These are phyloP conservation scores for Ceratoteleas bidentatus DNA, from an alignment of 1,140 invertebrate genomes.

Conservation along the genomic window DNA sequence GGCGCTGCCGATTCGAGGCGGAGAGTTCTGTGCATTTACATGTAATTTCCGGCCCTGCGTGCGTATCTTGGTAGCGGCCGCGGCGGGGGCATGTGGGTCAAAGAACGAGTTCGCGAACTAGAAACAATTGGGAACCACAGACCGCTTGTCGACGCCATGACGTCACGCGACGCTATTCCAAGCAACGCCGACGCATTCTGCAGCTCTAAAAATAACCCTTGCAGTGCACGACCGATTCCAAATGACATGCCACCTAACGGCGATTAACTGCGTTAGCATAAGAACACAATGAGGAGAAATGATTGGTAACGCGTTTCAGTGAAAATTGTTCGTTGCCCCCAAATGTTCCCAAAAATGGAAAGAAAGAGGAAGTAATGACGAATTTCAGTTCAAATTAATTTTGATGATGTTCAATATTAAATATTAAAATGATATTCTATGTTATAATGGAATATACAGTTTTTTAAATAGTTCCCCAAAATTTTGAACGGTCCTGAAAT, in stretches of 20 bases:
- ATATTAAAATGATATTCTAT: too few species aligned
- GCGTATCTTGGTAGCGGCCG: constrained; percentile 61
- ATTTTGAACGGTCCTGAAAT: too few species aligned
- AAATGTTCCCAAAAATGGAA: too few species aligned
- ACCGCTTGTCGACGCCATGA: constrained; percentile 72
- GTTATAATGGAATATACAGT: too few species aligned
- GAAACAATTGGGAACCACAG: constrained; percentile 72
- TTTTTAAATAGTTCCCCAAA: too few species aligned
- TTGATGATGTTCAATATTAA: too few species aligned
- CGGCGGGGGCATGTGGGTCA: constrained; percentile 71
- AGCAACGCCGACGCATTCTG: constrained; percentile 69
- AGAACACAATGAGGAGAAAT: neutral
- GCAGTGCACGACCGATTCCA: constrained; percentile 60
- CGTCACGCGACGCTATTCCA: constrained; percentile 74
- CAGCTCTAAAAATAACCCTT: constrained; percentile 67
- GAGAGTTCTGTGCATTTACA: constrained; percentile 45
- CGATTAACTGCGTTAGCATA: constrained; percentile 41
- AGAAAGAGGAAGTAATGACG: too few species aligned
- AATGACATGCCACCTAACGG: constrained; percentile 57
- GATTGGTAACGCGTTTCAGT: too few species aligned
- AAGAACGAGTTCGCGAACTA: constrained; percentile 74
- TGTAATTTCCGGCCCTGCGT: constrained; percentile 63
- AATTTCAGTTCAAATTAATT: too few species aligned
- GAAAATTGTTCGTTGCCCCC: too few species aligned
- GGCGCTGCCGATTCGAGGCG: constrained; percentile 23